Evolutionary conservation across 2,888 invertebrate species (phyloP).

Genomic region (Zeuzera pyrina): DNA sequence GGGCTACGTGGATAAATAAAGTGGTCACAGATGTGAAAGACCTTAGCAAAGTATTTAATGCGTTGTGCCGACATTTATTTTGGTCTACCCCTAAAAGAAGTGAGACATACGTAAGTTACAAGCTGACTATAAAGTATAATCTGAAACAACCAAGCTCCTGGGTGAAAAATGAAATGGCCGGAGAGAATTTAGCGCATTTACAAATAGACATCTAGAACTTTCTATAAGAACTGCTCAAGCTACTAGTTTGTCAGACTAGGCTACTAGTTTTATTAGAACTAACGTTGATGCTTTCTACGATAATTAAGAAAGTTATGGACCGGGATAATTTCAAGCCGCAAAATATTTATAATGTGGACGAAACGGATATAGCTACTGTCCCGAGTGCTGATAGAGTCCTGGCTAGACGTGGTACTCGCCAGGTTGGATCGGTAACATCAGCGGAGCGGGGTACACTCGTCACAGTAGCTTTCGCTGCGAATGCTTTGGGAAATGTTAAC

Average conservation of each 20-base stretch:
- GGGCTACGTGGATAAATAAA: no score
- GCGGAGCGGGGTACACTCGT: constrained; percentile 12
- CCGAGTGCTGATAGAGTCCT: constrained; percentile 2
- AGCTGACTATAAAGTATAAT: background rate
- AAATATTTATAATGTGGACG: constrained; percentile 5
- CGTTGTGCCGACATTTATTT: constrained; percentile 9
- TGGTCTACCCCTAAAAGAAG: constrained; percentile 1
- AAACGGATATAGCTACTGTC: constrained; percentile 1
- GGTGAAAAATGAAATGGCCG: constrained; percentile 1
- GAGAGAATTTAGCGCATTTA: constrained; percentile 1
- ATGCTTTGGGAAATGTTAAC: constrained; percentile 6
- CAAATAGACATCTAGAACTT: no score
- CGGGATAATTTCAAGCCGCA: constrained; percentile 4
- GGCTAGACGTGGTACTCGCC: constrained; percentile 4
- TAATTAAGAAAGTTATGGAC: constrained; percentile 2
- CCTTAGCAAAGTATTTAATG: constrained; percentile 10
- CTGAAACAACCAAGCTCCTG: background rate
- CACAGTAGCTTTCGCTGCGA: constrained; percentile 9
- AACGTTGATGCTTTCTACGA: no score
- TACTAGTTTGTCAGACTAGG: no score
- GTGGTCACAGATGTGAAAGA: constrained; percentile 10
- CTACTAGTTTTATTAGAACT: no score
- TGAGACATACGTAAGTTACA: constrained; percentile 1
- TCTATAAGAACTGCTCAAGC: no score
- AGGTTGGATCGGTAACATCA: constrained; percentile 13